Base-by-base conservation (phyloP, 2,113 vertebrate genomes). In the Burhinus oedicnemus region DNA sequence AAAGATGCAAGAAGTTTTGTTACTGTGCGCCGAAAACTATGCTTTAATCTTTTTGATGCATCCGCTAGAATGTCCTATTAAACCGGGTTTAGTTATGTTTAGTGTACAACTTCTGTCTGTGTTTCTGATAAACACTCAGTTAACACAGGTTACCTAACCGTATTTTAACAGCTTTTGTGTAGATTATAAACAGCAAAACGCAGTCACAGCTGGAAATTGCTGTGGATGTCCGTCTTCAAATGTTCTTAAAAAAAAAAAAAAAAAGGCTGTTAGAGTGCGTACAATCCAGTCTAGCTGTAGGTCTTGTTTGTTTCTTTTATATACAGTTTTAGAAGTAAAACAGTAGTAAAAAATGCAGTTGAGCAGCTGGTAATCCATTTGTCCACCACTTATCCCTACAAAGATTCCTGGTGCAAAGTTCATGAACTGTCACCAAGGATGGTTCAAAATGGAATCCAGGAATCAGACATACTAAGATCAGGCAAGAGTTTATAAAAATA, bases 1-100 rank as follows among this genome's bases (percentile, higher is more conserved):
- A 16, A 69, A 52, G 45, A 19, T 4, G 17, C 20, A 40, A 51
- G 12, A 75, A 57, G 21, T 51, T 27, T 40, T 52, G 32, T 76
- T 66, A 9, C 38, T 47, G 0, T 26, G 30, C 0, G 0, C 32
- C 20, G 38, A 34, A 80, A 70, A 4, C 2, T 13, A 2, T 17
- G 30, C 40, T 92, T 79, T 40, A 20, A 18, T 65, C 14, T 52
- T 13, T 26, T 68, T 13, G 34, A 45, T 52, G 18, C 12, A 2
- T 64, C 30, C 75, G 14, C 42, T 83, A 47, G 55, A 74, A 45
- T 21, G 27, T 72, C 44, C 15, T 65, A 0, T 40, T 84, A 36
- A 12, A 13, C 25, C 71, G 44, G 7, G 11, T n/a, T 8, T 34
- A 42, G 17, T n/a, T 76, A 18, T 27, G 17, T 82, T 76, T n/a